Base-by-base conservation (phyloP, 2,113 vertebrate species). In the Rhea pennata region DNA sequence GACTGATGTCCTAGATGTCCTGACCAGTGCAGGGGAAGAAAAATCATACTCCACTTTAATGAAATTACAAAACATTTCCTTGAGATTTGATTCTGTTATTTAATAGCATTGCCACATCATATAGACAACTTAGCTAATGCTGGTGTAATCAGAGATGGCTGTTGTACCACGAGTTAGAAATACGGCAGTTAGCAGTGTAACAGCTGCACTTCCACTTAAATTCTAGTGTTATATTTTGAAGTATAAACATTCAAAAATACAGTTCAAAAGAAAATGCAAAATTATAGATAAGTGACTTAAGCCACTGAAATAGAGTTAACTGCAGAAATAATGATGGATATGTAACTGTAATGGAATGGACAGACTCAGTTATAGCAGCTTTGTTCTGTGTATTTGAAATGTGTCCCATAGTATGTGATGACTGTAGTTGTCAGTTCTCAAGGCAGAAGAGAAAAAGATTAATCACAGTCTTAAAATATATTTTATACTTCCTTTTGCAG, bases 61-160 rank as follows among this genome's bases (percentile, higher is more conserved):
- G 33, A 67, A 93, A 96, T 97, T 96, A 95, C 42, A 88, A 88
- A 96, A 80, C 93, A 96, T 96, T 97, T 97, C 93, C 95, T 83
- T 0, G 93, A 95, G 78, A 97, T 95, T 84, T 88, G 93, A 96
- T 96, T 93, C 93, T 93, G 59, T 46, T 90, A 72, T 85, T 91
- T 95, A 93, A 96, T 95, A 92, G 46, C 77, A 83, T 88, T 87
- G 67, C 65, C 87, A 95, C 93, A 70, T 96, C 87, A 93, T 93
- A 59, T 80, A 88, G 82, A 92, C 75, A 96, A 90, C 92, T 95
- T 93, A 83, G 87, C 94, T 96, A 96, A 95, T 92, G 91, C 10
- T 72, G n/a, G 40, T 94, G 96, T 95, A 97, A 97, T 84, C 69
- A 77, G 96, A 96, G 90, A 90, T 24, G 82, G 39, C 54, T 90